Base-by-base conservation (phyloP, 1,140 invertebrate genomes). In the Ceratitis capitata region DNA sequence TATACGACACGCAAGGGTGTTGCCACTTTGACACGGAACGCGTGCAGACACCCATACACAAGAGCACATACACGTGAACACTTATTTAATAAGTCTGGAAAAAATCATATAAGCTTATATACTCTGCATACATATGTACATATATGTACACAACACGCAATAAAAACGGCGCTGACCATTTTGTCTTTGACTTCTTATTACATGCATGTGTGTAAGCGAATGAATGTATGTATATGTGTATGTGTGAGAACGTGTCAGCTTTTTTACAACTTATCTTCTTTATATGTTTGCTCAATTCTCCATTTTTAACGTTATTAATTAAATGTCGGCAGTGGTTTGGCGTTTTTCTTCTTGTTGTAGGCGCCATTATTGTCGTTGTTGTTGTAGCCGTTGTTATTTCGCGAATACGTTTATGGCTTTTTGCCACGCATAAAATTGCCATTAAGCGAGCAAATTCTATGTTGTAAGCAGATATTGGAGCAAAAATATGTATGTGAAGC, bases 1-100 rank as follows among this genome's bases (percentile, higher is more conserved):
- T 69, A 35, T 69, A 69, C 61, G 61, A 69, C 61, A 69, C 61
- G 61, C 61, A 69, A 69, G 32, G 61, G 61, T 69, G 61, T 69
- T 69, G 14, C 61, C 32, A n/a, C 32, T 69, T 19, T 69, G 61
- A 69, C 61, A 69, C 39, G 61, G n/a, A 32, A 39, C 16, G 61
- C 29, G 35, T 6, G 61, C 61, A 39, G 9, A 19, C 61, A 69
- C 32, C 14, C 32, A 35, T 35, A 35, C 32, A 69, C 14, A 39
- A 23, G n/a, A 56, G 61, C 58, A 14, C 7, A n/a, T n/a, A n/a
- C n/a, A 23, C 58, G 23, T 69, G 12, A 32, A 69, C n/a, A 69
- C 26, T 16, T 69, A 19, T 35, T 32, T 19, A 53, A 53, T 49
- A 49, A 53, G 9, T 16, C 56, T 26, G 14, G n/a, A 69, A n/a